Percentiles rank a stretch among this genome's conserved stretches.
phyloP scores from a whole-genome alignment of 2,113 vertebrate genomes.

The Rhineura floridana region DNA sequence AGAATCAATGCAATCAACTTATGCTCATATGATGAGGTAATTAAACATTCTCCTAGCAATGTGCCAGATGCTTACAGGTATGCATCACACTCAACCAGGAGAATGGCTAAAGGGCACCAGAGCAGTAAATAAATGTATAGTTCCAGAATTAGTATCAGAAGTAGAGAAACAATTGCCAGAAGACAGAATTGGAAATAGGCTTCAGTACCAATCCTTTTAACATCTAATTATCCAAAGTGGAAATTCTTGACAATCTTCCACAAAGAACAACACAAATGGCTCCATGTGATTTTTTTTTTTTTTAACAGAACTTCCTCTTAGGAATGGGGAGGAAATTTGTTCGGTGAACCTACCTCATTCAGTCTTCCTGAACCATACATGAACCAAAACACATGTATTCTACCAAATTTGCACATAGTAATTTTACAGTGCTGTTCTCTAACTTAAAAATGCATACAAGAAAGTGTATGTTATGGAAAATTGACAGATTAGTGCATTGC shows the following conservation, averaged over 20 bases:
- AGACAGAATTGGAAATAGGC: neutral
- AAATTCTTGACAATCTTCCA: neutral
- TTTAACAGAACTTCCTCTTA: neutral
- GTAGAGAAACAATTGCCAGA: neutral
- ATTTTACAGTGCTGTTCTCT: no score
- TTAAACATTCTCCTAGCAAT: neutral
- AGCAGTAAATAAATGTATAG: neutral
- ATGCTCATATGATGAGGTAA: neutral
- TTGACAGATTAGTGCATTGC: no score
- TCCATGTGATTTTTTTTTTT: neutral
- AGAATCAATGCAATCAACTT: neutral
- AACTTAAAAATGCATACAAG: no score
- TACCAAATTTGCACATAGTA: no score
- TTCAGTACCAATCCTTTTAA: neutral
- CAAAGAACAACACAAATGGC: neutral
- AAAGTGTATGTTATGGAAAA: no score
- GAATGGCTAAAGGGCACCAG: neutral
- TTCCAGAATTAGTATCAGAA: neutral
- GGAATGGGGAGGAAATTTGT: no score
- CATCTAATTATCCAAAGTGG: neutral
- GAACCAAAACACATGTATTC: no score
- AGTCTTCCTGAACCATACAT: no score
- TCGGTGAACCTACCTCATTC: no score
- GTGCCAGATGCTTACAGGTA: neutral
- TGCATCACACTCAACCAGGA: no score